Base-by-base conservation (phyloP, 1,140 invertebrate genomes). In the Drosophila dunni region DNA sequence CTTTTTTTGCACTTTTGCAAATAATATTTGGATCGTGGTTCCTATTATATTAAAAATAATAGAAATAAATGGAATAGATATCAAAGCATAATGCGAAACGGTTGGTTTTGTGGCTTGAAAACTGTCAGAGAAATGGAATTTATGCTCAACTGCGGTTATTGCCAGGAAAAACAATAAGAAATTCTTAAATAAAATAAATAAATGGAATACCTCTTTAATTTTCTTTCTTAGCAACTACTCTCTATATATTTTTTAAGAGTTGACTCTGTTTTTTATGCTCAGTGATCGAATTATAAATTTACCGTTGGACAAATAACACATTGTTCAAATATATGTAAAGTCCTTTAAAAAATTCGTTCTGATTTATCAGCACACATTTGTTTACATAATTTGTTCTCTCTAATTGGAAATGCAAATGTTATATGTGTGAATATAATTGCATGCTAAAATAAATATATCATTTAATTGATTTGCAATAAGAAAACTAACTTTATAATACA, bases 361-460 rank as follows among this genome's bases (percentile, higher is more conserved):
- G 50, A 36, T 36, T 53, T 34, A 36, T n/a, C n/a, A 9, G 7
- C n/a, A 13, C n/a, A 33, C 8, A n/a, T 66, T 10, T 42, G 36
- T 38, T 9, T 3, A 24, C 38, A 40, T 38, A 45, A 45, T 67
- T 58, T 38, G 45, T 17, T 11, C 29, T 13, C 57, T 62, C 46
- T 75, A 78, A 86, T 85, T 85, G 65, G 62, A 82, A 78, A 86
- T 81, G 82, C 69, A 78, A 86, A 86, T 71, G 17, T 45, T 38
- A 73, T 45, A 60, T 67, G 67, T 40, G 62, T 33, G 33, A 33
- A 45, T 62, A 64, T 65, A 71, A 64, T 69, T 45, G 36, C 24
- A 36, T 54, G 62, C 34, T 11, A 58, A 17, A 68, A 74, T 61
- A 78, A 85, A 84, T 64, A 77, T 61, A 81, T 70, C 57, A 85